Conservation (phyloP, 1,140 invertebrate genomes). For the Temnothorax curvispinosus region DNA sequence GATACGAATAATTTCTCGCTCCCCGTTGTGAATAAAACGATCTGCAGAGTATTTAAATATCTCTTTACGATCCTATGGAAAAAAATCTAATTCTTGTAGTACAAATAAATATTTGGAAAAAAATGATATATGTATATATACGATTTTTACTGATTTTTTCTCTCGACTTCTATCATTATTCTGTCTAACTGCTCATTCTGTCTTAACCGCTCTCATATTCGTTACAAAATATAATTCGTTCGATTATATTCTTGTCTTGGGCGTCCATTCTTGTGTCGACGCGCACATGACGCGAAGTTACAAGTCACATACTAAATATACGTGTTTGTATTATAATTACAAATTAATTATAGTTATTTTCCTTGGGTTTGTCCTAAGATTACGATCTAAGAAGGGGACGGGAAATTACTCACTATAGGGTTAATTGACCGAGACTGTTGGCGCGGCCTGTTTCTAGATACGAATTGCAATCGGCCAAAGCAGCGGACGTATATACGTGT, state of each 20-base stretch:
- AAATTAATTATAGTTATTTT: constrained; percentile 49
- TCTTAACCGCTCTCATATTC: neutral
- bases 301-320: neutral
- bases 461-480: neutral
- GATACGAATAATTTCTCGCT: neutral
- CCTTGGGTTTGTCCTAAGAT: neutral
- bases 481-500: too few species aligned
- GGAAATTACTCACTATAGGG: neutral
- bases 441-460: neutral
- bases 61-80: neutral
- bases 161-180: neutral
- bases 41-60: neutral
- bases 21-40: neutral
- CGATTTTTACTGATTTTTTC: neutral
- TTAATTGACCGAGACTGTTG: constrained; percentile 23
- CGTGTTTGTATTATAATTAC: constrained; percentile 24
- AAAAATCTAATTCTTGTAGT: neutral
- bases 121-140: neutral
- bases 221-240: constrained; percentile 5
- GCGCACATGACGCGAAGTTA: neutral
- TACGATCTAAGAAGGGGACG: neutral
- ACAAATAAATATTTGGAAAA: neutral
- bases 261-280: neutral
- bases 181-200: neutral
- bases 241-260: neutral